Conservation (phyloP, 1,140 invertebrate species). For the Cherax quadricarinatus region DNA sequence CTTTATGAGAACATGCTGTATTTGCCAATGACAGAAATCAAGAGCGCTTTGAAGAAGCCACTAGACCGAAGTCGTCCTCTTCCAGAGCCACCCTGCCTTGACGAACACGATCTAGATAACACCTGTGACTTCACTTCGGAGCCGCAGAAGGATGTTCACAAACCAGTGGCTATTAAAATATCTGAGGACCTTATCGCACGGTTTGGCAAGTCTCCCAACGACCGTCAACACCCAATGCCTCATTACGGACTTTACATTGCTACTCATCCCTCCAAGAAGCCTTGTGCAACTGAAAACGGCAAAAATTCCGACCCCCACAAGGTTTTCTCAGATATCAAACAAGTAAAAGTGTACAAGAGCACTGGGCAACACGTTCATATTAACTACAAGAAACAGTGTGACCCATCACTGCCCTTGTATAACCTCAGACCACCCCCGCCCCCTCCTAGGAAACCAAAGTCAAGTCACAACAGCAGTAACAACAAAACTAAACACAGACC, state of each 20-base stretch:
- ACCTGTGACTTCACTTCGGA: conserved; percentile 56
- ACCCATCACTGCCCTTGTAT: conserved; percentile 49
- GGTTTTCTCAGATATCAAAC: conserved; percentile 1
- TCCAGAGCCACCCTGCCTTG: conserved; percentile 36
- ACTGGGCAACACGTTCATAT: conserved; percentile 67
- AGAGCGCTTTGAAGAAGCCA: conserved; percentile 15
- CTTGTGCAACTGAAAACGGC: conserved; percentile 31
- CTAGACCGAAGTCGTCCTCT: conserved; percentile 42
- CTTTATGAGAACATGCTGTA: conserved; percentile 69
- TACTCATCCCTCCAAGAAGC: conserved; percentile 53
- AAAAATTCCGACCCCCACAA: conserved; percentile 5
- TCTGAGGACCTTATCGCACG: conserved; percentile 56
- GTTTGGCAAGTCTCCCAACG: conserved; percentile 63
- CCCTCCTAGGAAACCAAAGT: conserved; percentile 21
- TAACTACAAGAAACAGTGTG: conserved; percentile 29
- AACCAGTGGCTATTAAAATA: conserved; percentile 62
- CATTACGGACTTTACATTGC: conserved; percentile 51
- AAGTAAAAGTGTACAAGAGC: conserved; percentile 39
- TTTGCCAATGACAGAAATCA: conserved; percentile 66
- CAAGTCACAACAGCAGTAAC: not conserved
- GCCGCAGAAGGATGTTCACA: conserved; percentile 65
- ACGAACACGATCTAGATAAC: conserved; percentile 55
- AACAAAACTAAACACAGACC: conserved; percentile 23
- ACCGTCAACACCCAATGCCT: conserved; percentile 51
- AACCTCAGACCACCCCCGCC: conserved; percentile 54